phyloP scores from a whole-genome alignment of 1,140 invertebrate species.

The Drosophila neocordata region DNA sequence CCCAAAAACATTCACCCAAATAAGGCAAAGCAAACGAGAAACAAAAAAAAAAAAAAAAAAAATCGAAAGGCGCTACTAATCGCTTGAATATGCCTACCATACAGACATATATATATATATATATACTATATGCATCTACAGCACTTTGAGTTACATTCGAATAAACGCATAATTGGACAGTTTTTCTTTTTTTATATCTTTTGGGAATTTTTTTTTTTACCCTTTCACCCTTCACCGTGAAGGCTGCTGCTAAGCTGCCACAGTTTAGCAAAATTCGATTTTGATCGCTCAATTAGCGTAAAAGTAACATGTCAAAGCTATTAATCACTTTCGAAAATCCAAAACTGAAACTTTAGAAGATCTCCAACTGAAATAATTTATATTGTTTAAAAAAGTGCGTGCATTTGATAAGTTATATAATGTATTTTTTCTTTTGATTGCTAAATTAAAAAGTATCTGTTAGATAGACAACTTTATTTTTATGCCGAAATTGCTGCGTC shows the following conservation, averaged over 20 bases:
- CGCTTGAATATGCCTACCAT: constrained; percentile 51
- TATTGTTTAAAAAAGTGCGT: constrained; percentile 51
- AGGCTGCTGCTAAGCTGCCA: constrained; percentile 54
- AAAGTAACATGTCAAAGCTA: constrained; percentile 80
- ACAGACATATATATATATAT: background rate
- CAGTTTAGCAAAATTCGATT: constrained; percentile 67
- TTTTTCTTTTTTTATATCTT: constrained; percentile 37
- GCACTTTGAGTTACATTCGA: constrained; percentile 19
- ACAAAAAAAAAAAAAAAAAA: constrained; percentile 27
- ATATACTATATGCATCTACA: too few species aligned
- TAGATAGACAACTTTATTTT: constrained; percentile 66
- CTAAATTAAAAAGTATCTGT: constrained; percentile 72
- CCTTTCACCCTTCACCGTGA: constrained; percentile 78
- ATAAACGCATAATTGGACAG: constrained; percentile 70
- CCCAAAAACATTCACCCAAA: constrained; percentile 72
- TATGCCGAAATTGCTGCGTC: constrained; percentile 63
- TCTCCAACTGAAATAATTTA: constrained; percentile 12
- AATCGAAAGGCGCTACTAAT: constrained; percentile 81
- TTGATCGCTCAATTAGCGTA: constrained; percentile 81
- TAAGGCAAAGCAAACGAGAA: background rate
- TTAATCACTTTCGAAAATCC: constrained; percentile 76
- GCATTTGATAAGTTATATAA: constrained; percentile 74
- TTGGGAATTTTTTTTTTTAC: constrained; percentile 56
- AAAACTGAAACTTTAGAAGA: constrained; percentile 29
- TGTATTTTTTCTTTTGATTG: constrained; percentile 78